Evolutionary conservation across 2,113 vertebrate species (phyloP).

Genomic region (Coptodon rendalli): DNA sequence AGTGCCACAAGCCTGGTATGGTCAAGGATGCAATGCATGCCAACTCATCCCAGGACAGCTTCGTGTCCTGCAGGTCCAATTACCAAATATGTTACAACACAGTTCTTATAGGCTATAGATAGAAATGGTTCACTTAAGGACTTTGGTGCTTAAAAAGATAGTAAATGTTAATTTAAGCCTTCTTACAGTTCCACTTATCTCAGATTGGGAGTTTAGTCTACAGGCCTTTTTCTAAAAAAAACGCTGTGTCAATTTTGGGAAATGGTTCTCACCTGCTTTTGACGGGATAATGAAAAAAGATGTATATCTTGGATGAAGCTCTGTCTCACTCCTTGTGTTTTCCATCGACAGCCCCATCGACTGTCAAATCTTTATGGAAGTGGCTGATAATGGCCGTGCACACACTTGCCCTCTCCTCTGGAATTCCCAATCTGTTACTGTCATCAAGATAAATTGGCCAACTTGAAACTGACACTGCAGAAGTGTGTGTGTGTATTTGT

Average conservation of each 20-base stretch:
- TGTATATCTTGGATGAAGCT: neutral
- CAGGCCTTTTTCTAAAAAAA: neutral
- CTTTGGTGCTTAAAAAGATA: neutral
- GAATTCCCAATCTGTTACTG: slow-evolving; percentile 32
- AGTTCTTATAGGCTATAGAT: neutral
- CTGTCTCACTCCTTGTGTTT: neutral
- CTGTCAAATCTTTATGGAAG: neutral
- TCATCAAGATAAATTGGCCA: slow-evolving; percentile 41
- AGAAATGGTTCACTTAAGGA: neutral
- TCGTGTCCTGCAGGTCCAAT: neutral
- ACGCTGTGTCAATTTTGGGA: neutral
- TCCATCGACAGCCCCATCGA: neutral
- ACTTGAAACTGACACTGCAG: slow-evolving; percentile 43
- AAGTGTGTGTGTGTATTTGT: neutral
- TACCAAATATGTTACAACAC: neutral
- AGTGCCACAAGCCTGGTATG: slow-evolving; percentile 4
- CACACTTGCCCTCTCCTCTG: slow-evolving; percentile 10
- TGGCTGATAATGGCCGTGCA: neutral
- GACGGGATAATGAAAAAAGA: neutral
- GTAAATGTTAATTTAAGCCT: neutral
- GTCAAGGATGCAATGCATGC: slow-evolving; percentile 13
- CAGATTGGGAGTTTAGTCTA: neutral
- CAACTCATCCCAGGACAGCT: neutral
- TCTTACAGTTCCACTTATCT: neutral
- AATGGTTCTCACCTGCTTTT: neutral